These are phyloP conservation scores for Tenthredo mesomela DNA, from an alignment of 2,888 invertebrate genomes.

Conservation along the genomic window DNA sequence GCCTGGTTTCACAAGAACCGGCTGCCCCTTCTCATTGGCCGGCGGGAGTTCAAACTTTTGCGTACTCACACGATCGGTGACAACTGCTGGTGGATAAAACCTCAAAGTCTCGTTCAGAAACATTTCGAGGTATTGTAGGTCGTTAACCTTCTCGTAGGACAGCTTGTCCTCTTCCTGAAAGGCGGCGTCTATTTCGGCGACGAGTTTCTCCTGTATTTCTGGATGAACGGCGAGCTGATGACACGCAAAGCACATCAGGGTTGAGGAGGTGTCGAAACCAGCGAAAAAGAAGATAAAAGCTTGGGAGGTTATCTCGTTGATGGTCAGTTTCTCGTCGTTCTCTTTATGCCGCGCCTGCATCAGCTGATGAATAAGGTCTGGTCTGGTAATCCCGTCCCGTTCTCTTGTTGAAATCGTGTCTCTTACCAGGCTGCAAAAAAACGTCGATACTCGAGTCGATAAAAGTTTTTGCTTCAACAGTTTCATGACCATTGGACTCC, in stretches of 20 bases:
- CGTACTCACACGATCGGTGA: constrained; percentile 78
- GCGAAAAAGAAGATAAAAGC: constrained; percentile 68
- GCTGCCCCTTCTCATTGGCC: neutral
- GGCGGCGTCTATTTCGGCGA: constrained; percentile 64
- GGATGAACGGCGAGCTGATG: constrained; percentile 69
- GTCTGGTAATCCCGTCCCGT: constrained; percentile 77
- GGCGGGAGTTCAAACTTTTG: constrained; percentile 77
- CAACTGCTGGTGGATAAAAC: constrained; percentile 78
- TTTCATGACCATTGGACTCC: constrained; percentile 34
- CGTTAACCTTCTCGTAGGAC: constrained; percentile 56
- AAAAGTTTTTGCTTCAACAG: constrained; percentile 1
- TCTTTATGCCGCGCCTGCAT: constrained; percentile 73
- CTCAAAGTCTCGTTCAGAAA: constrained; percentile 77
- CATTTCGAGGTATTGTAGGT: constrained; percentile 59
- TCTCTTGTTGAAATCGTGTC: constrained; percentile 78
- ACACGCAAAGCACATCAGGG: constrained; percentile 57
- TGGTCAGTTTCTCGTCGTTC: neutral
- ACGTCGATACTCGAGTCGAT: neutral
- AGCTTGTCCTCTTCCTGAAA: constrained; percentile 52
- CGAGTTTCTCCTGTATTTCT: constrained; percentile 75
- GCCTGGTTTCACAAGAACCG: constrained; percentile 64
- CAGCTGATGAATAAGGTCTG: constrained; percentile 80
- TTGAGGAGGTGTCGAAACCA: constrained; percentile 61
- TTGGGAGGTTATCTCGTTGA: constrained; percentile 76
- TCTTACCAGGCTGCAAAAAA: constrained; percentile 59